phyloP scores from a whole-genome alignment of 2,113 vertebrate genomes.

The Gopherus flavomarginatus region DNA sequence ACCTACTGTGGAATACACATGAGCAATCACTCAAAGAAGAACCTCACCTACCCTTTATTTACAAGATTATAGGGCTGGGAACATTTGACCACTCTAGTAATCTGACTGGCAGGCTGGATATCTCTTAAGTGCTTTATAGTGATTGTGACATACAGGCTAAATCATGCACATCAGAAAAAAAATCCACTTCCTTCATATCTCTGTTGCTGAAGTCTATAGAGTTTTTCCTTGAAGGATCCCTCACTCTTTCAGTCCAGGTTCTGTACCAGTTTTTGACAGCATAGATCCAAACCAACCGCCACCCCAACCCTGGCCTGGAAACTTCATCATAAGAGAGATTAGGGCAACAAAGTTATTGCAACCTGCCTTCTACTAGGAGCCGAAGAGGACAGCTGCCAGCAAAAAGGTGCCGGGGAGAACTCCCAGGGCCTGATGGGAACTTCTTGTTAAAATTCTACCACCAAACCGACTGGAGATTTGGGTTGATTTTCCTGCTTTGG shows the following conservation, averaged over 20 bases:
- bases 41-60: constrained; percentile 1
- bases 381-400: background rate
- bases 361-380: background rate
- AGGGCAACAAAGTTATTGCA: background rate
- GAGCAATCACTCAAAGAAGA: too few relatives aligned
- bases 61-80: constrained; percentile 36
- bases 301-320: background rate
- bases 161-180: constrained; percentile 54
- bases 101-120: constrained; percentile 32
- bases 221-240: background rate
- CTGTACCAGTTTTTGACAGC: background rate
- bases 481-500: background rate
- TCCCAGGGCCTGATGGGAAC: background rate
- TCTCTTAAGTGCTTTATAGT: constrained; percentile 54
- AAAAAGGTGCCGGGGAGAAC: background rate
- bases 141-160: constrained; percentile 35
- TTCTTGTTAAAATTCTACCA: background rate
- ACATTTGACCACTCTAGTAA: constrained; percentile 19
- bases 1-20: too few relatives aligned
- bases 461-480: background rate
- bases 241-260: background rate
- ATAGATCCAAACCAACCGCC: background rate
- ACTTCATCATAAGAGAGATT: background rate
- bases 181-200: constrained; percentile 37
- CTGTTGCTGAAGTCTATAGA: background rate